phyloP scores from a whole-genome alignment of 2,797 vertebrate genomes.

The Halcyon smyrnensis region DNA sequence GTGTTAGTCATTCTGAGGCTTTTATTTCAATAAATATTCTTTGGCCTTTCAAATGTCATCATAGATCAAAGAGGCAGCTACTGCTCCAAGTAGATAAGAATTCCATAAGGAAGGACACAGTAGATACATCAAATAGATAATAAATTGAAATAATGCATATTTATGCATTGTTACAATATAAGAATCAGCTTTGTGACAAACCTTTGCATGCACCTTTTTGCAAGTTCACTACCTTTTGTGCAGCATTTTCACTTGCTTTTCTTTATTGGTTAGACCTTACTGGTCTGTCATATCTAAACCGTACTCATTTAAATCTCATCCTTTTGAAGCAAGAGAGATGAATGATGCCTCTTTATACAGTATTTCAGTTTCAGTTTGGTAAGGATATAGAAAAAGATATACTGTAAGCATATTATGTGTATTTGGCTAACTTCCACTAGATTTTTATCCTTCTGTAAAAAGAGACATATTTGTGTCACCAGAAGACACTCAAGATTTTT shows the following conservation, averaged over 20 bases:
- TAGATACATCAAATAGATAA: neutral
- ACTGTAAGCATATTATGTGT: neutral
- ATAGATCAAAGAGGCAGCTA: neutral
- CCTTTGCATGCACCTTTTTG: neutral
- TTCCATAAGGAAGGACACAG: constrained; percentile 60
- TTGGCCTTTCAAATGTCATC: constrained; percentile 65
- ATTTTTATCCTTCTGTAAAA: neutral
- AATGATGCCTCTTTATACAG: neutral
- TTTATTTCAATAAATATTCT: constrained; percentile 80
- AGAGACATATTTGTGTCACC: neutral
- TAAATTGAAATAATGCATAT: constrained; percentile 48
- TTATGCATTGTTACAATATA: neutral
- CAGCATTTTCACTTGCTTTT: neutral
- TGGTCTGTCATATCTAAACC: neutral
- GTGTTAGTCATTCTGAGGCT: constrained; percentile 70
- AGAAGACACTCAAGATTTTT: neutral
- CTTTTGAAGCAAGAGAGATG: neutral
- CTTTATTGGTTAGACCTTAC: neutral
- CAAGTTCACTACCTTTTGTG: neutral
- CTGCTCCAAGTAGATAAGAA: constrained; percentile 66
- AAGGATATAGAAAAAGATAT: neutral
- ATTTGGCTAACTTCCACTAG: neutral
- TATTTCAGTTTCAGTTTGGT: neutral
- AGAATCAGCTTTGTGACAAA: constrained; percentile 24
- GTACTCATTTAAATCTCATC: neutral